Evolutionary conservation across 2,113 vertebrate genomes (phyloP).

Genomic region (Trogon surrucura): DNA sequence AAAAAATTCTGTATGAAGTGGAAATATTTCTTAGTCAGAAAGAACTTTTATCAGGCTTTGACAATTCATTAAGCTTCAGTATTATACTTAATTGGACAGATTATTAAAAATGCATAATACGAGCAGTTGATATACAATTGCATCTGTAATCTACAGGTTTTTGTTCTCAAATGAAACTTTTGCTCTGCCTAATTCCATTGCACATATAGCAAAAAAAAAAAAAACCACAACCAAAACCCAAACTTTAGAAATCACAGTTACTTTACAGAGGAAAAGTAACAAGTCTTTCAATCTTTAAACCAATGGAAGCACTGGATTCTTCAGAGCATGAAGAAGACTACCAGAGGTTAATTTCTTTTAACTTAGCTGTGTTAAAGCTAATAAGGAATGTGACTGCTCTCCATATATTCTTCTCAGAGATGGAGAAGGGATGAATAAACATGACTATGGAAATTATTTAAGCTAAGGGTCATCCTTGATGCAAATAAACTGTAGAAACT

Average conservation of each 20-base stretch:
- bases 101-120: not conserved
- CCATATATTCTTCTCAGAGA: not conserved
- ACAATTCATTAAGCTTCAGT: not conserved
- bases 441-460: not conserved
- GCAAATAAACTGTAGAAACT: not conserved
- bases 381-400: not conserved
- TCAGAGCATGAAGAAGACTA: not conserved
- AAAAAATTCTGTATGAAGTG: not conserved
- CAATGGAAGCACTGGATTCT: not conserved
- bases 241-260: not conserved
- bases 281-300: not conserved
- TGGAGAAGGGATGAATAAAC: not conserved
- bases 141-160: not conserved
- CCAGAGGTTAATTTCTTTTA: not conserved
- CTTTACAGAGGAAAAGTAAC: not conserved
- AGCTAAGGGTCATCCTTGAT: not conserved
- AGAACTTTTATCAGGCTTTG: not conserved
- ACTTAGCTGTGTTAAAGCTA: not conserved
- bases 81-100: not conserved
- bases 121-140: not conserved
- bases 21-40: not conserved
- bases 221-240: not conserved
- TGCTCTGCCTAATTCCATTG: not conserved
- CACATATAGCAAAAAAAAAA: not conserved
- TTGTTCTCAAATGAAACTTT: not conserved